Conservation (phyloP, 2,113 vertebrate species). For the Lota lota region DNA sequence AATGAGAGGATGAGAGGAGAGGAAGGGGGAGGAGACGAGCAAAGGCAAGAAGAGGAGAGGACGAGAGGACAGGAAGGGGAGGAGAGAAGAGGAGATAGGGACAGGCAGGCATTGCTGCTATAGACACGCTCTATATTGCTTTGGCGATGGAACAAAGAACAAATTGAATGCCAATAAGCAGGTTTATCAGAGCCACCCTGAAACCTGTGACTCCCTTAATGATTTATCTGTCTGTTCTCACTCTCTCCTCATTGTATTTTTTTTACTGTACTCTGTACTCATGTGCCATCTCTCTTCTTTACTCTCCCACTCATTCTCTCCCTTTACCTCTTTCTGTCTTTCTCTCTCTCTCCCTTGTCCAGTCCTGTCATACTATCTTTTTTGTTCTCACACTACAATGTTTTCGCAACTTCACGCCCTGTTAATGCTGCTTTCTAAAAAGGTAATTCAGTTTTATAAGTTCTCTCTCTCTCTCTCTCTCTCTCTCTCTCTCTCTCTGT, state of each 20-base stretch:
- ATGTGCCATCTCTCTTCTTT: neutral
- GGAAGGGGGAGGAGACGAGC: no score
- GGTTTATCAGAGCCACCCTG: slow-evolving; percentile 66
- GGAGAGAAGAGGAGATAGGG: neutral
- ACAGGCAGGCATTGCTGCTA: neutral
- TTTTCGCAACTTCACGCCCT: slow-evolving; percentile 1
- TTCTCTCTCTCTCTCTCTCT: slow-evolving; percentile 2
- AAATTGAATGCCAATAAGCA: slow-evolving; percentile 68
- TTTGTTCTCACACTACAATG: slow-evolving; percentile 20
- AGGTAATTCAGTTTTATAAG: neutral
- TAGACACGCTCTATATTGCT: slow-evolving; percentile 6
- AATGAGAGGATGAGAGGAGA: neutral
- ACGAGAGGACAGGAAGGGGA: neutral
- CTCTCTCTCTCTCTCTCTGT: slow-evolving; percentile 11
- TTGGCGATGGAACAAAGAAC: slow-evolving; percentile 56
- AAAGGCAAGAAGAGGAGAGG: neutral
- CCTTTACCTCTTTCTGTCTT: neutral
- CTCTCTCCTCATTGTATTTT: neutral
- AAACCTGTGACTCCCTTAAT: slow-evolving; percentile 76
- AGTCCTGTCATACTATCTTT: slow-evolving; percentile 19
- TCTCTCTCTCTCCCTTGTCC: neutral
- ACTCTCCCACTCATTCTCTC: slow-evolving; percentile 40
- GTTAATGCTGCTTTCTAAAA: slow-evolving; percentile 11
- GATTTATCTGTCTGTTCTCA: slow-evolving; percentile 43
- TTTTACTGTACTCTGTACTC: no score